Evolutionary conservation across 2,113 vertebrate genomes (phyloP), one percentile per base, ranked within the genome.

Genomic region (Aptenodytes forsteri): DNA sequence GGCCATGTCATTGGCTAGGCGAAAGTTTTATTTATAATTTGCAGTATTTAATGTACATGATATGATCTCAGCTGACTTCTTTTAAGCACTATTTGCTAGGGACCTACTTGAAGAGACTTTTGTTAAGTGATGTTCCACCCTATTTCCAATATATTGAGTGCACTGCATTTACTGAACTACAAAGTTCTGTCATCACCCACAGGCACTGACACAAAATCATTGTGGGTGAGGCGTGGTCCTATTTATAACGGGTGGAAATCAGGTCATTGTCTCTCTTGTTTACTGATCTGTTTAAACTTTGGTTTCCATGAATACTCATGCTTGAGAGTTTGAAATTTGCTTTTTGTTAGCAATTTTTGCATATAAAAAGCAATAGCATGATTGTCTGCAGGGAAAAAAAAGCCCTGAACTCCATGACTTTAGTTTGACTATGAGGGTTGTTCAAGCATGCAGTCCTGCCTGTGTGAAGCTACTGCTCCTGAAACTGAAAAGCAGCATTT

Each of bases 271-370:
- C 82, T 94, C 87, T 83, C 25, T 64, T 97, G 78, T 91, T 95
- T 97, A 97, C 94, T 85, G 84, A 67, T 91, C 66, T 90, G 91
- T 96, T 96, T 87, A 94, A 95, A 84, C 65, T 87, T 89, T 50
- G 52, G 70, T 96, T 93, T 77, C 91, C 94, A 96, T 87, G 81
- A 96, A 58, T 42, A 88, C 83, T 82, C n/a, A 50, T 38, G 7
- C 61, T 85, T 70, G 58, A 87, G 81, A 93, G 72, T 95, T 87
- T 82, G 65, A 95, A 91, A 91, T 92, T 93, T 87, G 16, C 54
- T 84, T 94, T 87, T 54, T 76, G 23, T 46, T 88, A 83, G 23
- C 70, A 76, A 59, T 21, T 84, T 87, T 71, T 90, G 3, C 21
- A 16, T 67, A n/a, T 50, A 34, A 90, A 93, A 92, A 84, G 72